These are phyloP conservation scores for Pseudorhiza aurosa DNA, from an alignment of 30 jellyfish, hydroid and myxozoan genomes.

Conservation along the genomic window DNA sequence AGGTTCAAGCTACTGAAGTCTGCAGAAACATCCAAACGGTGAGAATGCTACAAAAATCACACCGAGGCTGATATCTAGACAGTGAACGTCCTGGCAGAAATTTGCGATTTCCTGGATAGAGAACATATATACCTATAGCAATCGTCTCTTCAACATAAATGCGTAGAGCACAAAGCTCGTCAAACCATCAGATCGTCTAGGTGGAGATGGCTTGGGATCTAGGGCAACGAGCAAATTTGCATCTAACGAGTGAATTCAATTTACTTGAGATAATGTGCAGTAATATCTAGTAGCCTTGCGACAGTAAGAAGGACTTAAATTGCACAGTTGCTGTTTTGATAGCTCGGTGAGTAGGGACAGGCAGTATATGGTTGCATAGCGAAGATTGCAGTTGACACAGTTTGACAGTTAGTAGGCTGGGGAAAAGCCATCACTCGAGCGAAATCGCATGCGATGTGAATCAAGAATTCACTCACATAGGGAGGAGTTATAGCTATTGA, in stretches of 20 bases:
- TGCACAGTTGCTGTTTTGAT: constrained; percentile 6
- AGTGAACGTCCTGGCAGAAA: too few relatives aligned
- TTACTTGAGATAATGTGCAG: neutral
- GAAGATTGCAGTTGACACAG: constrained; percentile 15
- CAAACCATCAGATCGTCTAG: too few relatives aligned
- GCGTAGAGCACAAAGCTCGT: too few relatives aligned
- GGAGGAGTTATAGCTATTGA: constrained; percentile 55
- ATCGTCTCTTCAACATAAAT: too few relatives aligned
- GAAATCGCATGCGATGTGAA: neutral
- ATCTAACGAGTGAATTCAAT: neutral
- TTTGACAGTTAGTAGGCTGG: constrained; percentile 34
- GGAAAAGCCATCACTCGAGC: neutral
- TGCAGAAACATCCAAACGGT: too few relatives aligned
- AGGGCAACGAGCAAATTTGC: constrained; percentile 5
- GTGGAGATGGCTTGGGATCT: neutral
- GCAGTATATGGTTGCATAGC: constrained; percentile 14
- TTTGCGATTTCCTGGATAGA: too few relatives aligned
- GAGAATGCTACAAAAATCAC: too few relatives aligned
- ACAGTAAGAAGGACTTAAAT: neutral
- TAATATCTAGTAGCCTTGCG: neutral
- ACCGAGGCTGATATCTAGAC: too few relatives aligned
- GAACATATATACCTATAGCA: too few relatives aligned
- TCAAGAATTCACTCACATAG: constrained; percentile 17
- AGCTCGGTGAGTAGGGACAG: constrained; percentile 2
- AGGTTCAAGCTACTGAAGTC: too few relatives aligned